Evolutionary conservation across 2,888 invertebrate species (phyloP).

Genomic region (Synergus gifuensis): DNA sequence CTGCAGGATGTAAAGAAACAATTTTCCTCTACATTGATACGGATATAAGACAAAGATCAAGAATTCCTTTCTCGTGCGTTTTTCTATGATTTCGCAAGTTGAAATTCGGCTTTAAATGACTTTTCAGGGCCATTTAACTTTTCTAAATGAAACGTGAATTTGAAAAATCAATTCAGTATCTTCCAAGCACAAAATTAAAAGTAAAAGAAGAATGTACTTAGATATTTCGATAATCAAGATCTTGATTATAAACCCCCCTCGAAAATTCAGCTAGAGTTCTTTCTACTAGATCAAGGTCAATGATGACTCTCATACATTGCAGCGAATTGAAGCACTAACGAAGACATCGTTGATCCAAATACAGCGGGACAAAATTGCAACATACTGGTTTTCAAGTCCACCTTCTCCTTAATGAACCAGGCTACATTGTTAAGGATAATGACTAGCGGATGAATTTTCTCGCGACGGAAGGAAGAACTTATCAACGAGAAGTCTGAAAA

Average conservation of each 20-base stretch:
- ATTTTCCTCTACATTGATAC: slow-evolving; percentile 21
- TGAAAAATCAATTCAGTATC: not conserved
- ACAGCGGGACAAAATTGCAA: slow-evolving; percentile 58
- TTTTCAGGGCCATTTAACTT: not conserved
- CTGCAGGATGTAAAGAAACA: slow-evolving; percentile 51
- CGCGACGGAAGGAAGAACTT: slow-evolving; percentile 30
- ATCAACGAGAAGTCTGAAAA: slow-evolving; percentile 5
- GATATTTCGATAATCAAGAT: slow-evolving; percentile 32
- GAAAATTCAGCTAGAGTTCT: slow-evolving; percentile 29
- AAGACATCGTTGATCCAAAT: slow-evolving; percentile 57
- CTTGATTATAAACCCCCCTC: slow-evolving; percentile 17
- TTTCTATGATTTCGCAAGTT: not conserved
- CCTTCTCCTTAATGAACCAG: not conserved
- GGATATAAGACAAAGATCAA: not conserved
- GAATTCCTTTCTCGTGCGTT: not conserved
- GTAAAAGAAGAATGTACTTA: slow-evolving; percentile 34
- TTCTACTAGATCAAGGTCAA: slow-evolving; percentile 34
- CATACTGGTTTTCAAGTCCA: slow-evolving; percentile 12
- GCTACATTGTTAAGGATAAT: not conserved
- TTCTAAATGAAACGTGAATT: not conserved
- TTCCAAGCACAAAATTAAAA: slow-evolving; percentile 22
- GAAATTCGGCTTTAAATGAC: not conserved
- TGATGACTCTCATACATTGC: slow-evolving; percentile 30
- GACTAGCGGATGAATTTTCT: slow-evolving; percentile 37
- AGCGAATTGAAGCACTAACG: slow-evolving; percentile 26